Evolutionary conservation across 2,113 vertebrate genomes (phyloP).

Genomic region (Lontra canadensis): DNA sequence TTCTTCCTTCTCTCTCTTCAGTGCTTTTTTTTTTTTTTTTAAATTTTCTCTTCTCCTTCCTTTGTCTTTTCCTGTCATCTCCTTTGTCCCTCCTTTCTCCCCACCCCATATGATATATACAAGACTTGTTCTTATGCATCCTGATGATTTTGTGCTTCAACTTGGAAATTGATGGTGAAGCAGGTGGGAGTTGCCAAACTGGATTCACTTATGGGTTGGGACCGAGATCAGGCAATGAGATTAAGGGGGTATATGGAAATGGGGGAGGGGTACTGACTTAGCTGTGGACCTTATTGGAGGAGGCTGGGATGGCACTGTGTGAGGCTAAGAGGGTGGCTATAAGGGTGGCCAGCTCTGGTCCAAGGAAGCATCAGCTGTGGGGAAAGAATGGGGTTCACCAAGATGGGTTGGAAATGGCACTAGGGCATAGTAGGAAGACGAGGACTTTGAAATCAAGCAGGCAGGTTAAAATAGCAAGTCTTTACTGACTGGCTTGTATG

Average conservation of each 20-base stretch:
- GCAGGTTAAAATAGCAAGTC: background rate
- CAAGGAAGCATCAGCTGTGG: background rate
- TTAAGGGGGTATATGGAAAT: background rate
- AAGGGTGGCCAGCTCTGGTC: background rate
- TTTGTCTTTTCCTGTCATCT: accelerated
- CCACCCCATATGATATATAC: accelerated
- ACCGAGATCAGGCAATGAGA: background rate
- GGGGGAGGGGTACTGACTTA: background rate
- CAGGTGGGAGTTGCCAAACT: background rate
- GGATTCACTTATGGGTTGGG: background rate
- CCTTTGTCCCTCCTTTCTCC: background rate
- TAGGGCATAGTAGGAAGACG: background rate
- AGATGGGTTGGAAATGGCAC: background rate
- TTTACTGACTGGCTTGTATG: background rate
- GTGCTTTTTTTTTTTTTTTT: background rate
- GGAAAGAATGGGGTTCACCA: background rate
- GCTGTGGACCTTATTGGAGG: background rate
- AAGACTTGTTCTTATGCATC: background rate
- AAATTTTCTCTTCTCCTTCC: background rate
- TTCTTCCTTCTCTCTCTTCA: background rate
- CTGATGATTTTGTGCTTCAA: background rate
- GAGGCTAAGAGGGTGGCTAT: background rate
- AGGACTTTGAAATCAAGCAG: background rate
- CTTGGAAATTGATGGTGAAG: background rate
- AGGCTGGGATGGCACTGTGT: background rate